Evolutionary conservation across 2,888 invertebrate genomes (phyloP).

Genomic region (Meteorus colon): DNA sequence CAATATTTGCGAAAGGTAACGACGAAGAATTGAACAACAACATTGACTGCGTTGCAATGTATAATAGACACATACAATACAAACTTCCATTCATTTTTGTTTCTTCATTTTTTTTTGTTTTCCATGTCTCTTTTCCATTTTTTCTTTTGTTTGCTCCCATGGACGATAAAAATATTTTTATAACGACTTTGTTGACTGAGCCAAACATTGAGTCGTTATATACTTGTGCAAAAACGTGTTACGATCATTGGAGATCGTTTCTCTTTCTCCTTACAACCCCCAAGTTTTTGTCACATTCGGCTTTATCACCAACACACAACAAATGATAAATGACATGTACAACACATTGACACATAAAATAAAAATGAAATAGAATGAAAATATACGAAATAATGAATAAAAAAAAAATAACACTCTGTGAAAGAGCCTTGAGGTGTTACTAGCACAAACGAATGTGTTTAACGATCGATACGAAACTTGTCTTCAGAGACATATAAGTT

Average conservation of each 20-base stretch:
- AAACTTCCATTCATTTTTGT: slow-evolving; percentile 8
- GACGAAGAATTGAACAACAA: neutral
- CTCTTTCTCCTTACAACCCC: neutral
- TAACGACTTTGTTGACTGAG: slow-evolving; percentile 57
- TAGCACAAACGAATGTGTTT: too few relatives aligned
- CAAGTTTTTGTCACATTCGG: neutral
- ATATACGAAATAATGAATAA: neutral
- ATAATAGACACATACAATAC: neutral
- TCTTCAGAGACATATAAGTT: too few relatives aligned
- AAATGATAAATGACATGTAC: neutral
- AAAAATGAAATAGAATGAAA: neutral
- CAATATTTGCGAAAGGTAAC: slow-evolving; percentile 6
- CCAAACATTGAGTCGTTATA: slow-evolving; percentile 5
- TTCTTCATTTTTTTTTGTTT: neutral
- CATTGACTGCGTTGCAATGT: neutral
- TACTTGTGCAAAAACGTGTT: neutral
- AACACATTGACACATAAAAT: neutral
- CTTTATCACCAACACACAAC: neutral
- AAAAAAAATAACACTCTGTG: too few relatives aligned
- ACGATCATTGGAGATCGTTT: neutral
- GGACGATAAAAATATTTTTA: slow-evolving; percentile 66
- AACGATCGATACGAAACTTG: too few relatives aligned
- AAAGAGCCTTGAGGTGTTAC: too few relatives aligned
- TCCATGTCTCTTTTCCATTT: slow-evolving; percentile 41
- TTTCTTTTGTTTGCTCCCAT: slow-evolving; percentile 52